Base-by-base conservation (phyloP, 1,140 invertebrate species). In the Drosophila ananassae region DNA sequence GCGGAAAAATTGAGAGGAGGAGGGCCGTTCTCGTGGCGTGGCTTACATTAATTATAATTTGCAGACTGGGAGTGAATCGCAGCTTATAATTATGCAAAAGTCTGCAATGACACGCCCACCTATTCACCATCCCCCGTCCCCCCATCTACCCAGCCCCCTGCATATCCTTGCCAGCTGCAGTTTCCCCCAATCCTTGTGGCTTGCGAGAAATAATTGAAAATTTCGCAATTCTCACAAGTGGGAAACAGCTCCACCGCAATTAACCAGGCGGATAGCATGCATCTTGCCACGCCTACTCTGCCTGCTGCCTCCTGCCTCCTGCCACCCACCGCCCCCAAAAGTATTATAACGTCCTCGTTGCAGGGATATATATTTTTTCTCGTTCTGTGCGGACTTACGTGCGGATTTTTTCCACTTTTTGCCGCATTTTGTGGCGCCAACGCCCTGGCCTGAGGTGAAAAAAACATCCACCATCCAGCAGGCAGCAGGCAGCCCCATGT, bases 221-320 rank as follows among this genome's bases (percentile, higher is more conserved):
- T 85, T 85, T 82, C 82, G 83, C 82, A 85, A 85, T 85, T 85
- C 82, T 87, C 82, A 85, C 82, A 87, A 85, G 82, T 85, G 82
- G 82, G 82, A 80, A 85, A 74, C 77, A 81, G 73, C 22, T 53
- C 82, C 82, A 80, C 82, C 82, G 76, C 82, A 85, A 85, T 85
- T 85, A 85, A 85, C 82, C 82, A 64, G 79, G 60, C 79, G 77
- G 37, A 83, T 83, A 71, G 67, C 78, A 67, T 61, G 51, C 46
- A 37, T 12, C 50, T 69, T 64, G 73, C 62, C 77, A 84, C 73
- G 77, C 77, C 76, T 21, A 53, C 28, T 2, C 17, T 17, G 77
- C 77, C 76, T 21, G 41, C 22, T 2, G 77, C 77, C 76, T 21
- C 48, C 28, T 2, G 9, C 41, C 12, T 2, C 41, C 62, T 68